These are phyloP conservation scores for Meteorus colon DNA, from an alignment of 2,888 invertebrate genomes.

Conservation along the genomic window DNA sequence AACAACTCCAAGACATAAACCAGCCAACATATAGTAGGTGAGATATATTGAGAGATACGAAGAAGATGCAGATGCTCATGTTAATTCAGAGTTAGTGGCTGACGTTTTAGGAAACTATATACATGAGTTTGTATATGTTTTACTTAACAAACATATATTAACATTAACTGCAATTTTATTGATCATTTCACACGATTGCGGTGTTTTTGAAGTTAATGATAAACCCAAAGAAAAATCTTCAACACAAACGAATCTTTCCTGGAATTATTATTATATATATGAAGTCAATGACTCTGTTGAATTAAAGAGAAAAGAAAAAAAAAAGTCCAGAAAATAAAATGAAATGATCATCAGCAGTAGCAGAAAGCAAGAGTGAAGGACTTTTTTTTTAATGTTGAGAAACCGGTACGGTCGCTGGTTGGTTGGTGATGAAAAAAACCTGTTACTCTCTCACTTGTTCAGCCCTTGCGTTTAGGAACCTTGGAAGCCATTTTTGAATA, in stretches of 20 bases:
- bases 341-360: neutral
- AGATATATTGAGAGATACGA: neutral
- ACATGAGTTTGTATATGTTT: slow-evolving; percentile 2
- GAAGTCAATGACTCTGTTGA: slow-evolving; percentile 4
- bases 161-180: slow-evolving; percentile 1
- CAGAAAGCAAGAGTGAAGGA: slow-evolving; percentile 15
- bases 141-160: slow-evolving; percentile 12
- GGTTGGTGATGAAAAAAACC: slow-evolving; percentile 29
- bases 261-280: slow-evolving; percentile 1
- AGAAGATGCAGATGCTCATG: slow-evolving; percentile 31
- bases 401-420: slow-evolving; percentile 16
- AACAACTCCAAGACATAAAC: slow-evolving; percentile 23
- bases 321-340: neutral
- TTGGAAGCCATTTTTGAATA: neutral
- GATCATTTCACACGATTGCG: neutral
- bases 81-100: slow-evolving; percentile 32
- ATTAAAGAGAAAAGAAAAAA: slow-evolving; percentile 20
- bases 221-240: neutral
- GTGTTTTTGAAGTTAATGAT: neutral
- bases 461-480: slow-evolving; percentile 26
- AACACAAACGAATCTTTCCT: neutral
- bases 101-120: slow-evolving; percentile 6
- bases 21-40: neutral
- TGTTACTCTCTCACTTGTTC: slow-evolving; percentile 20
- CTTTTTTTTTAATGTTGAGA: slow-evolving; percentile 10